These are phyloP conservation scores for Agapornis canus DNA, from an alignment of 2,797 vertebrate species.

Conservation along the genomic window DNA sequence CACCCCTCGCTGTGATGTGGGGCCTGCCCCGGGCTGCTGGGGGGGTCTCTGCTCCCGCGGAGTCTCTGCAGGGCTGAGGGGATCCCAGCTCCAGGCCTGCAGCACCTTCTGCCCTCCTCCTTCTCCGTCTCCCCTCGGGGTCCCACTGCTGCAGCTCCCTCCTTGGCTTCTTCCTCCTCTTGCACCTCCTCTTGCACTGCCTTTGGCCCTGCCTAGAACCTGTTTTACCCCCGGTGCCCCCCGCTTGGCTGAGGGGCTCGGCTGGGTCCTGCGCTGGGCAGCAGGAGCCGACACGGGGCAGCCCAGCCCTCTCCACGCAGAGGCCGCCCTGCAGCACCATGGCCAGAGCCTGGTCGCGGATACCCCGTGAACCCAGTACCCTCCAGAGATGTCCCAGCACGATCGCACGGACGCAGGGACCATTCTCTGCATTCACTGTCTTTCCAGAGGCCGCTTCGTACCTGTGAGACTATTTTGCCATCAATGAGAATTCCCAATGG, in stretches of 20 bases:
- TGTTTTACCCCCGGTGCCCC: background rate
- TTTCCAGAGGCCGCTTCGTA: background rate
- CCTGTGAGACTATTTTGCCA: background rate
- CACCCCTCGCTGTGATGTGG: background rate
- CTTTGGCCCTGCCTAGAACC: background rate
- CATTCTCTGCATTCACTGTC: background rate
- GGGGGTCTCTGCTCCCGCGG: background rate
- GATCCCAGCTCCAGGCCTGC: background rate
- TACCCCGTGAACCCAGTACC: fast-evolving
- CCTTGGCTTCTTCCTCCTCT: background rate
- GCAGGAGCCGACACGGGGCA: no score
- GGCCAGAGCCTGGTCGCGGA: fast-evolving
- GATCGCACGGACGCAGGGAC: background rate
- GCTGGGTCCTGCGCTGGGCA: background rate
- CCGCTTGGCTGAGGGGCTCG: background rate
- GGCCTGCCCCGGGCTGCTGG: background rate
- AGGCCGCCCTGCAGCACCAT: fast-evolving
- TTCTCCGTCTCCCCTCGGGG: background rate
- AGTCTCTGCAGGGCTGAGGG: background rate
- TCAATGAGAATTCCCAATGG: background rate
- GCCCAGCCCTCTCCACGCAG: background rate
- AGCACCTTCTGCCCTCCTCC: background rate
- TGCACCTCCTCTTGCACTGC: background rate
- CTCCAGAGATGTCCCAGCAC: background rate
- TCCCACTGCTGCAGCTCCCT: background rate